Percentiles rank a stretch among this genome's conserved stretches.
Evolutionary conservation across 2,888 invertebrate species (phyloP).

Genomic region (Tiliacea aurago): DNA sequence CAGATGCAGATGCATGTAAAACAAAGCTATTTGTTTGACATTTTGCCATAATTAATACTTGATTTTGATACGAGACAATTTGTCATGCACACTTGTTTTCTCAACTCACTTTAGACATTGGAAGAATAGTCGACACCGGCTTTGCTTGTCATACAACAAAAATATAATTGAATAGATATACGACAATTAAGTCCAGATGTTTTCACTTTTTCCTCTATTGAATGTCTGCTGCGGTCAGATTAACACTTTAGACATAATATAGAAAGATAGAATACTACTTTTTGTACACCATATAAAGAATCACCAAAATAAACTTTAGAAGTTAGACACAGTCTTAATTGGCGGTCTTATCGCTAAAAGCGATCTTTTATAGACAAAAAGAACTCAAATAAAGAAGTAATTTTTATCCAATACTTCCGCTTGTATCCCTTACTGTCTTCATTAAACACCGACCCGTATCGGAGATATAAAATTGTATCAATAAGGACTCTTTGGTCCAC

Average conservation of each 20-base stretch:
- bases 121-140: too few relatives aligned
- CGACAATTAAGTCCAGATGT: not conserved
- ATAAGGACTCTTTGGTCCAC: conserved; percentile 5
- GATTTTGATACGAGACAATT: too few relatives aligned
- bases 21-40: too few relatives aligned
- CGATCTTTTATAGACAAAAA: not conserved
- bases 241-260: not conserved
- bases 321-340: not conserved
- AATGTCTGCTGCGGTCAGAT: too few relatives aligned
- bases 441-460: conserved; percentile 19
- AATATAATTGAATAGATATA: too few relatives aligned
- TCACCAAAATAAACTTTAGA: not conserved
- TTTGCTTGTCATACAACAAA: too few relatives aligned
- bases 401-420: not conserved
- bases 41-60: too few relatives aligned
- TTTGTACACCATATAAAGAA: not conserved
- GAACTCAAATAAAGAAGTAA: not conserved
- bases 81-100: too few relatives aligned
- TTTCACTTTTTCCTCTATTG: not conserved
- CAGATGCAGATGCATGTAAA: too few relatives aligned
- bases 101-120: too few relatives aligned
- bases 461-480: conserved; percentile 14
- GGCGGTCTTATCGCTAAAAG: not conserved
- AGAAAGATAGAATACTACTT: too few relatives aligned
- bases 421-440: conserved; percentile 3